Conservation (phyloP, 1,140 invertebrate genomes). For the Tetraneura akinire region DNA sequence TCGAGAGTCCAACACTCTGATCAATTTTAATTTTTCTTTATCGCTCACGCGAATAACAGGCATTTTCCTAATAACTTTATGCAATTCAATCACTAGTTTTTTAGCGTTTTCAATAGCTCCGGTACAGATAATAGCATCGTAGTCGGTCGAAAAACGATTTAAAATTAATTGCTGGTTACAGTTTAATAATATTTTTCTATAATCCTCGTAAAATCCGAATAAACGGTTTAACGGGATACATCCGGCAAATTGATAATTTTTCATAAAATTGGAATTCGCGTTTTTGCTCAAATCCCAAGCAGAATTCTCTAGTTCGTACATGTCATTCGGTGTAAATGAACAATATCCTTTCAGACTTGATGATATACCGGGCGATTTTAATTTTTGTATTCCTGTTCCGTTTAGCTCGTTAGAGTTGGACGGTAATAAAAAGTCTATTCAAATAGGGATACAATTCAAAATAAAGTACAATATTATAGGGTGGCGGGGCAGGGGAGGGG, state of each 20-base stretch:
- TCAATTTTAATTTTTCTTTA: slow-evolving; percentile 49
- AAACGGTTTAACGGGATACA: slow-evolving; percentile 58
- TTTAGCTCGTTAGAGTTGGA: too few relatives aligned
- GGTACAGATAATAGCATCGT: slow-evolving; percentile 50
- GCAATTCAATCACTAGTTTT: slow-evolving; percentile 45
- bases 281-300: slow-evolving; percentile 54
- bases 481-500: too few relatives aligned
- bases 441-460: too few relatives aligned
- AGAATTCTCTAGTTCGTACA: slow-evolving; percentile 54
- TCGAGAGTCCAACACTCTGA: slow-evolving; percentile 54
- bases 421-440: too few relatives aligned
- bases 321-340: slow-evolving; percentile 55
- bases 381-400: slow-evolving; percentile 59
- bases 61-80: slow-evolving; percentile 56
- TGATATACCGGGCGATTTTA: slow-evolving; percentile 58
- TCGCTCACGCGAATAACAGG: slow-evolving; percentile 55
- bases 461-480: too few relatives aligned
- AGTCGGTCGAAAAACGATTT: slow-evolving; percentile 57
- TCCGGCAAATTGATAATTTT: slow-evolving; percentile 56
- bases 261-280: slow-evolving; percentile 14
- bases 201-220: slow-evolving; percentile 61
- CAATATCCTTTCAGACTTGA: slow-evolving; percentile 59
- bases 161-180: slow-evolving; percentile 60
- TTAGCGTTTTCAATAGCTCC: slow-evolving; percentile 11
- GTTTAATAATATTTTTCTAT: slow-evolving; percentile 60